Conservation (phyloP, 1,140 invertebrate genomes). For the Venturia canescens region DNA sequence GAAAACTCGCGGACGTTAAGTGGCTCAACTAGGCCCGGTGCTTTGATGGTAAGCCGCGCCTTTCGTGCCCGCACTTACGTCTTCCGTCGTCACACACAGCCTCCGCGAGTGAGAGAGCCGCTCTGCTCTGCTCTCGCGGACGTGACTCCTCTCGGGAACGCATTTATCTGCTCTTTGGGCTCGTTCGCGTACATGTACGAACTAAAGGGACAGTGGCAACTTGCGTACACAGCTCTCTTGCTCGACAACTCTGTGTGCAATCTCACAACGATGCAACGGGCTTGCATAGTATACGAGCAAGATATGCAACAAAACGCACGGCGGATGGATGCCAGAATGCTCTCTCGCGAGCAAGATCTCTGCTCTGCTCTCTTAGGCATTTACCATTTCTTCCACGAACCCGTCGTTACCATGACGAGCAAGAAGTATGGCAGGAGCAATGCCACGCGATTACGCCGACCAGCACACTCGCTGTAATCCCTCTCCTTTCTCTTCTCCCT, state of each 20-base stretch:
- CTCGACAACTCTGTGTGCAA: conserved; percentile 54
- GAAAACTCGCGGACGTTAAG: conserved; percentile 72
- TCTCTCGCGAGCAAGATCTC: conserved; percentile 29
- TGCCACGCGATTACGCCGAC: conserved; percentile 59
- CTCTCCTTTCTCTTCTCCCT: neutral
- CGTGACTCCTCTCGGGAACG: conserved; percentile 36
- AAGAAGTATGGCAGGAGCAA: conserved; percentile 57
- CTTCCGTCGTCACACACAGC: conserved; percentile 40
- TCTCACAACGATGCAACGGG: conserved; percentile 45
- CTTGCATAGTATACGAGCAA: conserved; percentile 26
- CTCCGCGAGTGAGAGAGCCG: conserved; percentile 49
- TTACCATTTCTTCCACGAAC: conserved; percentile 73
- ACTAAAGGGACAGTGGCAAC: conserved; percentile 13
- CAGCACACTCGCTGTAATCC: conserved; percentile 48
- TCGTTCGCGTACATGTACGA: conserved; percentile 44
- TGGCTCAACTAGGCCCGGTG: conserved; percentile 69
- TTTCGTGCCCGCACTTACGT: conserved; percentile 53
- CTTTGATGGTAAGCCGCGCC: conserved; percentile 69
- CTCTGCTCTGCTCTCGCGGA: conserved; percentile 7
- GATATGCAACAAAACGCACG: conserved; percentile 45
- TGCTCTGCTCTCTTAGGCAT: conserved; percentile 52
- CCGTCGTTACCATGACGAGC: conserved; percentile 69
- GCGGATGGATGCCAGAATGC: neutral
- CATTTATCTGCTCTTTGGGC: conserved; percentile 54
- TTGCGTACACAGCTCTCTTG: conserved; percentile 6